Evolutionary conservation across 1,140 invertebrate species (phyloP), one percentile per base, ranked within the genome.

Genomic region (Ips nitidus): DNA sequence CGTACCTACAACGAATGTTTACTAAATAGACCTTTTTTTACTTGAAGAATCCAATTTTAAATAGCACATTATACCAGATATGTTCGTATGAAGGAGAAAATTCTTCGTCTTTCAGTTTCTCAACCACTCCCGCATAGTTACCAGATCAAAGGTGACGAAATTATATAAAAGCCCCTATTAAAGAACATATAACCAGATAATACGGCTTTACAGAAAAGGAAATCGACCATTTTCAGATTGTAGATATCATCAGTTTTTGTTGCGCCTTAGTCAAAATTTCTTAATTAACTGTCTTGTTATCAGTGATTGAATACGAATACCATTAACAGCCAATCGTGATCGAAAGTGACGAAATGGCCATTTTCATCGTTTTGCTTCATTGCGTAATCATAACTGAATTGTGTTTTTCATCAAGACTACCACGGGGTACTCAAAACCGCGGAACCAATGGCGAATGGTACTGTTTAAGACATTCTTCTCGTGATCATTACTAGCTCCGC

Each of bases 401-500:
- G 58, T 2, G 39, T 57, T 57, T 6, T 60, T 60, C 40, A 38
- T 60, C 39, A 55, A 60, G 42, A 42, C 41, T 22, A 37, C 58
- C 58, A 41, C 42, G 41, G 58, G 41, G 39, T 58, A 4, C 38
- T 57, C 37, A 22, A 22, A 57, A 37, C 47, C 22, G 41, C 41
- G 41, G 52, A 58, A 66, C 64, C 64, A 66, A 66, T 66, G n/a
- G 64, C 52, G 40, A 66, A 57, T 38, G 37, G 62, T 55, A 66
- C 41, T 57, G 41, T 66, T 56, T 57, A 66, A 66, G 55, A 47
- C 52, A 66, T 66, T 58, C 53, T 66, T 66, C 58, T 60, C 53
- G 64, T 58, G 64, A 66, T 66, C 53, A 40, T 66, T 47, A 50
- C 55, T 57, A 37, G 55, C 64, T 66, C 64, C 64, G 64, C 64